phyloP scores from a whole-genome alignment of 2,888 invertebrate species.

The Sacculina carcini region DNA sequence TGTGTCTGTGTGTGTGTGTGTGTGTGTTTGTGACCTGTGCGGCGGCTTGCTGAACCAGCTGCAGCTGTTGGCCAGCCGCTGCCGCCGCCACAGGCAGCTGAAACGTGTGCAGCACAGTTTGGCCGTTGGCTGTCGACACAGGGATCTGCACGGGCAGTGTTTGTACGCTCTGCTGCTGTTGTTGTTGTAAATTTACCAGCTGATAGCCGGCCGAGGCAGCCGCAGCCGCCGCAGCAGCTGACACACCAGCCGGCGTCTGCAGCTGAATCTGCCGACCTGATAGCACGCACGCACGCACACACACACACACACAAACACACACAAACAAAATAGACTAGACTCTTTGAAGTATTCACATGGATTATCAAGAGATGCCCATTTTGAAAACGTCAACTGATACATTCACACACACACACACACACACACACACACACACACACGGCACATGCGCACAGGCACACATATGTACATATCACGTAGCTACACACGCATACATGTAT shows the following conservation, averaged over 20 bases:
- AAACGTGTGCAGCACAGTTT: slow-evolving; percentile 82
- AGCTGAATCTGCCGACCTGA: slow-evolving; percentile 13
- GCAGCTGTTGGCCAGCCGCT: slow-evolving; percentile 32
- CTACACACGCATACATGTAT: too few species aligned
- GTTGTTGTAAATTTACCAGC: slow-evolving; percentile 5
- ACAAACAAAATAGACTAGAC: not conserved
- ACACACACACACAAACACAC: too few species aligned
- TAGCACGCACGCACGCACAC: too few species aligned
- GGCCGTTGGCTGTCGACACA: slow-evolving; percentile 56
- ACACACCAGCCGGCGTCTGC: slow-evolving; percentile 5
- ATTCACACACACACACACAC: too few species aligned
- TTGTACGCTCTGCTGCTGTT: slow-evolving; percentile 29
- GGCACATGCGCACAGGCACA: too few species aligned
- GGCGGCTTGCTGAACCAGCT: slow-evolving; percentile 57
- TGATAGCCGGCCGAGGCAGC: not conserved
- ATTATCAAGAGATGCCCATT: too few species aligned
- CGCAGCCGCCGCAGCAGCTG: not conserved
- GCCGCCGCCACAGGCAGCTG: slow-evolving; percentile 55
- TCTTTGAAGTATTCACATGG: not conserved
- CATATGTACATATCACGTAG: too few species aligned
- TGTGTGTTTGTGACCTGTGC: too few species aligned
- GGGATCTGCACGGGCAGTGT: slow-evolving; percentile 68
- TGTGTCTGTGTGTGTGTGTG: too few species aligned
- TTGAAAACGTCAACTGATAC: too few species aligned
- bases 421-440: too few species aligned